phyloP scores from a whole-genome alignment of 2,113 vertebrate genomes.

The Vireo altiloquus region DNA sequence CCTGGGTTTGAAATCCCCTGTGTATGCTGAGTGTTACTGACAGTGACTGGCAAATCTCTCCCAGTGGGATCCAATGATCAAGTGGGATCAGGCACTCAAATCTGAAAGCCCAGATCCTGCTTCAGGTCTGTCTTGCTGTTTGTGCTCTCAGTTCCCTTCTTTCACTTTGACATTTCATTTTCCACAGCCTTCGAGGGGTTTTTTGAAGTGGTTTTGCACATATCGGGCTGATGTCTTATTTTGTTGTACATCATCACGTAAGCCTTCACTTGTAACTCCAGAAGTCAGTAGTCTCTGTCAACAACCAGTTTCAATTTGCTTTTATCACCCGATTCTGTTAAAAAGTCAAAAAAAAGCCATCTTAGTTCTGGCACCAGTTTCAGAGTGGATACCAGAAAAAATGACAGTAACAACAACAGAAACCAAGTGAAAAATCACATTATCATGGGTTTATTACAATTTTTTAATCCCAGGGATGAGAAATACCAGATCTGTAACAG shows the following conservation, averaged over 20 bases:
- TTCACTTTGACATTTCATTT: background rate
- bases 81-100: fast-evolving
- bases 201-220: slow-evolving; percentile 52
- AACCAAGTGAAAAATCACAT: background rate
- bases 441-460: background rate
- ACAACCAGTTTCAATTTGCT: background rate
- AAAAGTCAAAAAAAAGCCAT: background rate
- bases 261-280: background rate
- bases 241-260: background rate
- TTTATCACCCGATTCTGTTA: background rate
- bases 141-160: slow-evolving; percentile 48
- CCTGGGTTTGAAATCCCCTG: background rate
- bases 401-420: background rate
- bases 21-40: fast-evolving
- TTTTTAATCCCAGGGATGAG: background rate
- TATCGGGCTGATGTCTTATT: background rate
- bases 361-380: background rate
- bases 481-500: background rate
- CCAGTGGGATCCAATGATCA: background rate
- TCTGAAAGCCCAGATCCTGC: background rate
- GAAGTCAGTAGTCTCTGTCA: background rate
- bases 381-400: background rate
- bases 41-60: background rate
- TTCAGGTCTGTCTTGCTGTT: background rate
- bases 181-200: background rate